Percentiles rank a stretch among this genome's conserved stretches.
phyloP scores from a whole-genome alignment of 2,113 vertebrate species.

The Crotalus horridus region DNA sequence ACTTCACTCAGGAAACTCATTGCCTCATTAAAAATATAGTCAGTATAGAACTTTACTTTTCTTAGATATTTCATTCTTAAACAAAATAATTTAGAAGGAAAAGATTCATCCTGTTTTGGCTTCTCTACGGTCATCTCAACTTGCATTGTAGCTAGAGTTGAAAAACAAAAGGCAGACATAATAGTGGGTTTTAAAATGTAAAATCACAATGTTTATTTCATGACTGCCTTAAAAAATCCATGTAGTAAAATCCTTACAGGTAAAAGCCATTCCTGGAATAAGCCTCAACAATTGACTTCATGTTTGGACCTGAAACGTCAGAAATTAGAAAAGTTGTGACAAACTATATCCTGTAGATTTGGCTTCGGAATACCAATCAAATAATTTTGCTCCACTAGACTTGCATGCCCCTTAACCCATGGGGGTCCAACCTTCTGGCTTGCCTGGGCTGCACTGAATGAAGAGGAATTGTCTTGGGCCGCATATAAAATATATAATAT shows the following conservation, averaged over 20 bases:
- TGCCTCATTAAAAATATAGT: constrained; percentile 64
- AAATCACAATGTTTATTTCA: neutral
- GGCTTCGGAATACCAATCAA: neutral
- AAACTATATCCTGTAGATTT: neutral
- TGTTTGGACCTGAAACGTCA: neutral
- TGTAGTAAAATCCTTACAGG: neutral
- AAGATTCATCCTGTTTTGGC: constrained; percentile 38
- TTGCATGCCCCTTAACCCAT: neutral
- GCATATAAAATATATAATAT: no score
- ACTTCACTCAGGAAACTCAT: constrained; percentile 58
- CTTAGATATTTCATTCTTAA: constrained; percentile 43
- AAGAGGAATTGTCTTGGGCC: no score
- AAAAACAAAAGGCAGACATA: constrained; percentile 3
- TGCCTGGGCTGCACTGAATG: no score
- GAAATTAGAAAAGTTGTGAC: neutral
- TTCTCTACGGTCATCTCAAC: constrained; percentile 36
- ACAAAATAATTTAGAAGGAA: constrained; percentile 47
- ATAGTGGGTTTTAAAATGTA: neutral
- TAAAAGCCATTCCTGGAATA: neutral
- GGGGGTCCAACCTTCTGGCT: neutral
- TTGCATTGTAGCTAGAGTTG: constrained; percentile 30
- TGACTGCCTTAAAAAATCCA: neutral
- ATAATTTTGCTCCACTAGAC: neutral
- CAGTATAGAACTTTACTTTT: constrained; percentile 35
- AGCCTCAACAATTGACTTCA: neutral